Conservation (phyloP, 1,140 invertebrate genomes). For the Neuroterus valhalla region DNA sequence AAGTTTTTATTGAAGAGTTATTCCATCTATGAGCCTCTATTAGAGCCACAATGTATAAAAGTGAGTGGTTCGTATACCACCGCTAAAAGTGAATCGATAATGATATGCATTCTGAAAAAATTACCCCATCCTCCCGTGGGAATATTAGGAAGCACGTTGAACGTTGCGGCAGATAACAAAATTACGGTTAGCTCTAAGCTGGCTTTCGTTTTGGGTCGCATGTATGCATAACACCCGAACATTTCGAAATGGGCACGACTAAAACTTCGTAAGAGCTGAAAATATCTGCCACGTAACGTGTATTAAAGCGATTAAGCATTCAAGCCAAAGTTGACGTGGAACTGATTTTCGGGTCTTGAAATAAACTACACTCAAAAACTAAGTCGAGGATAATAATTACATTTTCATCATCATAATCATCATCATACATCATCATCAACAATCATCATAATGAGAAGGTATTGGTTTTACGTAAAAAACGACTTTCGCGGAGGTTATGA, state of each 20-base stretch:
- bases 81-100: constrained; percentile 39
- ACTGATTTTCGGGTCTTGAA: constrained; percentile 3
- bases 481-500: too few species aligned
- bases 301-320: constrained; percentile 11
- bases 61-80: constrained; percentile 21
- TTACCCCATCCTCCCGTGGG: constrained; percentile 20
- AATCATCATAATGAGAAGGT: too few species aligned
- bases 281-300: constrained; percentile 14
- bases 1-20: background rate
- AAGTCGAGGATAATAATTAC: constrained; percentile 8
- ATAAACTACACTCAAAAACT: constrained; percentile 6
- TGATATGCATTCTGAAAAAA: constrained; percentile 41
- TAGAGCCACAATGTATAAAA: background rate
- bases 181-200: constrained; percentile 40
- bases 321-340: background rate
- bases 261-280: constrained; percentile 29
- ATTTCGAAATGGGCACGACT: constrained; percentile 6
- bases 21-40: background rate
- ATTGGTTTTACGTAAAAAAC: too few species aligned
- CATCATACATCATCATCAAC: too few species aligned
- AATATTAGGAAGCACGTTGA: constrained; percentile 12
- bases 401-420: background rate
- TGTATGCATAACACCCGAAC: background rate
- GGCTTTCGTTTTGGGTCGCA: constrained; percentile 23
- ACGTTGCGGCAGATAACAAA: constrained; percentile 34